Evolutionary conservation across 2,888 invertebrate genomes (phyloP).

Genomic region (Callyntrura sp.): DNA sequence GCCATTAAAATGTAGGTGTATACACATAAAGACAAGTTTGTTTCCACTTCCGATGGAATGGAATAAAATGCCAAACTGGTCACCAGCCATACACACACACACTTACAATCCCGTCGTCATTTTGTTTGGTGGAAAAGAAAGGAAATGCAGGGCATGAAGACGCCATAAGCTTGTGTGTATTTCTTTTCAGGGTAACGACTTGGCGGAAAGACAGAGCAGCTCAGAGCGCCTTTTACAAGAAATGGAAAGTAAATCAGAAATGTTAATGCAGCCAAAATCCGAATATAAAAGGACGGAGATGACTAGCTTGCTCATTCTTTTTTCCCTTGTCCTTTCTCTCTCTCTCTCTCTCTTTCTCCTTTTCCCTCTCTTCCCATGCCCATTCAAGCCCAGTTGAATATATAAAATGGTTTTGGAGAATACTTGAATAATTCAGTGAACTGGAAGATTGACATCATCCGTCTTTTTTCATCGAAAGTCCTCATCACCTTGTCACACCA

Average conservation of each 20-base stretch:
- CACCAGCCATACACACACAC: background rate
- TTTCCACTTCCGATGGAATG: background rate
- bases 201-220: background rate
- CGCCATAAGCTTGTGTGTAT: background rate
- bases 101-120: too few species aligned
- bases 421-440: slow-evolving; percentile 71
- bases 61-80: background rate
- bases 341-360: background rate
- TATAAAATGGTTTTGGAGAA: slow-evolving; percentile 61
- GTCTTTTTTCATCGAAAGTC: slow-evolving; percentile 54
- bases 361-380: background rate
- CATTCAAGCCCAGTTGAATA: slow-evolving; percentile 48
- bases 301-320: background rate
- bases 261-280: slow-evolving; percentile 20
- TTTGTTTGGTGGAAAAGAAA: background rate
- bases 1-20: background rate
- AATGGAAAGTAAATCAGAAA: slow-evolving; percentile 39
- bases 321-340: background rate
- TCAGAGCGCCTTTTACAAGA: slow-evolving; percentile 10
- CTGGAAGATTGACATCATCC: slow-evolving; percentile 76
- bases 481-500: slow-evolving; percentile 68
- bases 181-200: background rate
- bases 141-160: background rate
- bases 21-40: background rate
- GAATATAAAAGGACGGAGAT: background rate